Base-by-base conservation (phyloP, 2,888 invertebrate species). In the Epiblema foenella region DNA sequence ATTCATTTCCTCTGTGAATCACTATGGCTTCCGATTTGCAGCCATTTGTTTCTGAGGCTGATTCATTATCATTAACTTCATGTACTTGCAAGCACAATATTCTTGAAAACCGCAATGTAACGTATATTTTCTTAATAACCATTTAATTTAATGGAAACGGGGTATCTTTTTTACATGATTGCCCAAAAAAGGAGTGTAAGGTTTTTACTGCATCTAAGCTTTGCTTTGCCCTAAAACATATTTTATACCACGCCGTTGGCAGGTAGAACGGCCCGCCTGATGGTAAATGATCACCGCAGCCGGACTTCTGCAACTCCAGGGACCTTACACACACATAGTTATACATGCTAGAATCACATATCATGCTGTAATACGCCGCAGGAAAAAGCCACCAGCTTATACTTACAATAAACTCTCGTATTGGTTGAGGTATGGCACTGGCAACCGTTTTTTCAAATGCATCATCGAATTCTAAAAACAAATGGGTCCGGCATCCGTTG, bases 401-500 rank as follows among this genome's bases (percentile, higher is more conserved):
- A 15, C 12, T 42, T 24, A 24, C 24, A 24, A 42, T n/a, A 15
- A 46, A 46, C 12, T 46, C 42, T 46, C 4, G 18, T 58, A 58
- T 39, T 18, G 58, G 18, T 51, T 52, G 29, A 60, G 46, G 62
- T n/a, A n/a, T 33, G n/a, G 29, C 64, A 24, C 15, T 39, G n/a
- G 10, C 52, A 51, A 12, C 49, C 29, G 33, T 63, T 63, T 63
- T 63, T 63, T 52, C 66, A 67, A 71, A 62, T 24, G 71, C 56
- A 67, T 57, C 66, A 67, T 67, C 56, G 67, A 62, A 71, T 71
- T 71, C 71, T 71, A 67, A 71, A 71, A 71, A 66, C 70, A 71
- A 67, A 71, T 62, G 51, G 67, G 56, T 49, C 62, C 71, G 62
- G 66, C 72, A 74, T 75, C 73, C 74, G 73, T 72, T 68, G 75